Base-by-base conservation (phyloP, 2,113 vertebrate genomes). In the Herpetotheres cachinnans region DNA sequence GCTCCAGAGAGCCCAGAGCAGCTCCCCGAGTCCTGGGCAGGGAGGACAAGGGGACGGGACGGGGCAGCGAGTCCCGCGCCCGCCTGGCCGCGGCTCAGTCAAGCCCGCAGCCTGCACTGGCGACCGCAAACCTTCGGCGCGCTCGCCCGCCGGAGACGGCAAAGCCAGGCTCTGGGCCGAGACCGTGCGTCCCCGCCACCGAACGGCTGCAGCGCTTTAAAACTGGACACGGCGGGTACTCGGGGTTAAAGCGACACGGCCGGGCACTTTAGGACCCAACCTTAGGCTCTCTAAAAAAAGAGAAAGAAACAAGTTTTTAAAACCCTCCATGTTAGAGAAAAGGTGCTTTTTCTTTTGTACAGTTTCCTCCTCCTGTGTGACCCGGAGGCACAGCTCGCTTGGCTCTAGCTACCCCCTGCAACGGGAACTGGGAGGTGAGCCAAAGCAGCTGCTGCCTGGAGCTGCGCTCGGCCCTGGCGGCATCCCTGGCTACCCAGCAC, bases 281-380 rank as follows among this genome's bases (percentile, higher is more conserved):
- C 95, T 96, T 97, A 97, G 97, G 96, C 94, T 97, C 90, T 97
- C 97, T 97, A 97, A 96, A 97, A 97, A 96, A 96, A 97, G 95
- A 97, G 95, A 97, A 97, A 97, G 88, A 97, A 92, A 97, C 77
- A 97, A 92, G 93, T 92, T 97, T 97, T 97, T 97, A 93, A 97
- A 93, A 96, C 74, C 72, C 96, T 96, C 91, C 82, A 71, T 1
- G 16, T 83, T 21, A 92, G 25, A 93, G 71, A 76, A 92, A 79
- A 94, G 58, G 78, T 1, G 1, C 14, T 46, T 16, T 40, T 80
- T n/a, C n/a, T 44, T 66, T 29, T 15, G 4, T 27, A 72, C 2
- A 5, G 66, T 78, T 86, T 91, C 65, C 58, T 93, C 69, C 32
- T 92, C 44, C 66, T 77, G 50, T 1, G 1, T 20, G 85, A 76